These are phyloP conservation scores for Aythya fuligula DNA, from an alignment of 2,797 vertebrate species.

Conservation along the genomic window DNA sequence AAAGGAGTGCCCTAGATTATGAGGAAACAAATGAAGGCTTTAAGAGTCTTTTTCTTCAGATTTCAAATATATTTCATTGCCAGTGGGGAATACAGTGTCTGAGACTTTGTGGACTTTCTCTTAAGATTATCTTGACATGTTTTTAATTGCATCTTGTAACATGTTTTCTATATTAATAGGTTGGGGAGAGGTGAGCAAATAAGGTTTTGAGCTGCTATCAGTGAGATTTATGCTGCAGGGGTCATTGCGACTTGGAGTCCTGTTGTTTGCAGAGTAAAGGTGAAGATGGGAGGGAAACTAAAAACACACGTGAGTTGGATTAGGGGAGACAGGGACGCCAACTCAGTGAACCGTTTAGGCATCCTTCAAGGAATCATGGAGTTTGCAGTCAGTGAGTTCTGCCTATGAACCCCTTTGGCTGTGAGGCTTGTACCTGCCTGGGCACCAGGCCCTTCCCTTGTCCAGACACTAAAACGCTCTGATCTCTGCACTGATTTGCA, in stretches of 20 bases:
- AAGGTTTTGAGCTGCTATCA: background rate
- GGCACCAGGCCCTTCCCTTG: background rate
- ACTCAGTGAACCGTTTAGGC: background rate
- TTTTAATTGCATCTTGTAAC: background rate
- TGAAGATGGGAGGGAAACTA: background rate
- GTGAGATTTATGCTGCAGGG: background rate
- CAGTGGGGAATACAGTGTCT: accelerated
- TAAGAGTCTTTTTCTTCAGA: background rate
- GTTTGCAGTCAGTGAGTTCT: background rate
- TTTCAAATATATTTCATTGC: background rate
- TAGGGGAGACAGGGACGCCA: background rate
- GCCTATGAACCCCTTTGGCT: background rate
- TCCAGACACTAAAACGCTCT: background rate
- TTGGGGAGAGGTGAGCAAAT: background rate
- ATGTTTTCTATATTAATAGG: background rate
- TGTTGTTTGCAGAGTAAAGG: background rate
- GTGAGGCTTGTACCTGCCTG: background rate
- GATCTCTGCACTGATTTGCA: accelerated
- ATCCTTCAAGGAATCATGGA: background rate
- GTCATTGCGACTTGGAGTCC: background rate
- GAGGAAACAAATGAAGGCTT: background rate
- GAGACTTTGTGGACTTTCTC: background rate
- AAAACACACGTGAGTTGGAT: background rate
- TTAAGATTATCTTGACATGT: background rate
- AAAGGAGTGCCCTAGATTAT: background rate